Percentiles rank a stretch among this genome's conserved stretches.
Conservation (phyloP, 2,888 invertebrate genomes). For the Helicoverpa assulta region DNA sequence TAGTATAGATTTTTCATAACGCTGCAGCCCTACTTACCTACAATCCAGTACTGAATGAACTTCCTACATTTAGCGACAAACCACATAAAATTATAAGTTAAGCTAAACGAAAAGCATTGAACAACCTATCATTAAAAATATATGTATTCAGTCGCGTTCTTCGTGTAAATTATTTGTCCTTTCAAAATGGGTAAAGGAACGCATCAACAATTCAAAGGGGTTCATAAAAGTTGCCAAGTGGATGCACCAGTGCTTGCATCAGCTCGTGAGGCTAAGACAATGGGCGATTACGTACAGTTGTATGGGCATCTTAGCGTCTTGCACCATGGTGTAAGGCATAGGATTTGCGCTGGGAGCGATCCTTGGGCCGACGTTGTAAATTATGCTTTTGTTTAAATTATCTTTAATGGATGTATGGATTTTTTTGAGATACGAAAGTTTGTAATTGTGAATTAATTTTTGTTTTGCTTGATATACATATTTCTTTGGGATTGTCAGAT, state of each 20-base stretch:
- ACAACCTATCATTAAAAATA: slow-evolving; percentile 45
- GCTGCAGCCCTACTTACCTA: background rate
- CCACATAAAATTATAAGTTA: slow-evolving; percentile 9
- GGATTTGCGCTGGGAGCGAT: slow-evolving; percentile 34
- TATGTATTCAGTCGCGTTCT: slow-evolving; percentile 53
- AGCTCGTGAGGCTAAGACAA: slow-evolving; percentile 86
- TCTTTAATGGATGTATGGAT: background rate
- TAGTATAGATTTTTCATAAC: no score
- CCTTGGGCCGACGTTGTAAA: background rate
- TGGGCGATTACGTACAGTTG: slow-evolving; percentile 82
- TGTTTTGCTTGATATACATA: background rate
- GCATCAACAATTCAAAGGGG: slow-evolving; percentile 62
- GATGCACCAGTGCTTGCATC: slow-evolving; percentile 75
- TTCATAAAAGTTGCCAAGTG: slow-evolving; percentile 65
- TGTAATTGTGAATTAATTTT: background rate
- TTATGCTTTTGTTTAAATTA: background rate
- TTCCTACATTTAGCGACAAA: background rate
- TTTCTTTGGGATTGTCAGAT: background rate
- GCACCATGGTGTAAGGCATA: slow-evolving; percentile 65
- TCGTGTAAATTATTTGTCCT: slow-evolving; percentile 62
- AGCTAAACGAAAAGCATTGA: slow-evolving; percentile 15
- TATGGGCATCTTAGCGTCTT: slow-evolving; percentile 71
- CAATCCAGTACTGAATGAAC: background rate
- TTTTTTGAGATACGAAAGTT: background rate
- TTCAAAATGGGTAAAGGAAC: slow-evolving; percentile 55